Conservation (phyloP, 1,140 invertebrate species). For the Onthophagus taurus region DNA sequence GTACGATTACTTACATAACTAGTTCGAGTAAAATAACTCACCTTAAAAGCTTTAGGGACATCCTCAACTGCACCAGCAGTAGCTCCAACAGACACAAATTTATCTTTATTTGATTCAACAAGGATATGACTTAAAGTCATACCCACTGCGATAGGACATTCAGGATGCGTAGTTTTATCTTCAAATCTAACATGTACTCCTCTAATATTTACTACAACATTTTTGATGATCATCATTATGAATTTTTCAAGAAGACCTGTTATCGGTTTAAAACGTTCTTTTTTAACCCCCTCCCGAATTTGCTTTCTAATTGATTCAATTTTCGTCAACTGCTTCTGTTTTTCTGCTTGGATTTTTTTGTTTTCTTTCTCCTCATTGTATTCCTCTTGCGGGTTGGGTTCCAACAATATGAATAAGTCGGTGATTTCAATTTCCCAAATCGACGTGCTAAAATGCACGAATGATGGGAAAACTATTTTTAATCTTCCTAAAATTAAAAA, state of each 20-base stretch:
- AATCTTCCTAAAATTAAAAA: constrained; percentile 75
- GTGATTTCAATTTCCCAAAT: constrained; percentile 84
- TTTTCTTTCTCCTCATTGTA: constrained; percentile 88
- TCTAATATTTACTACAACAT: constrained; percentile 87
- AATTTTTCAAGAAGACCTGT: constrained; percentile 97
- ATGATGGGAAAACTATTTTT: constrained; percentile 94
- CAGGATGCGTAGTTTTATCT: constrained; percentile 71
- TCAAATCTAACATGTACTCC: constrained; percentile 95
- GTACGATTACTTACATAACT: too few relatives aligned
- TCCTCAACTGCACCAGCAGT: too few relatives aligned
- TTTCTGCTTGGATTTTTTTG: constrained; percentile 67
- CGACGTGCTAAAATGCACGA: constrained; percentile 91
- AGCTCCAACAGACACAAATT: too few relatives aligned
- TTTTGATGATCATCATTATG: constrained; percentile 91
- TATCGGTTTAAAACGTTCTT: too few relatives aligned
- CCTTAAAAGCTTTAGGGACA: too few relatives aligned
- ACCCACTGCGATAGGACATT: constrained; percentile 81
- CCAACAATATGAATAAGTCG: constrained; percentile 77
- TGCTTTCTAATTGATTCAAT: constrained; percentile 70
- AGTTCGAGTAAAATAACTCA: too few relatives aligned
- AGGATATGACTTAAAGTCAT: constrained; percentile 73
- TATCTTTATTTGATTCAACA: constrained; percentile 78
- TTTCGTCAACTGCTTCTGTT: constrained; percentile 71
- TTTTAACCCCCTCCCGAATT: constrained; percentile 56
- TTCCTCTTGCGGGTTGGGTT: constrained; percentile 77